Conservation (phyloP, 2,888 invertebrate genomes). For the Campoletis raptor region DNA sequence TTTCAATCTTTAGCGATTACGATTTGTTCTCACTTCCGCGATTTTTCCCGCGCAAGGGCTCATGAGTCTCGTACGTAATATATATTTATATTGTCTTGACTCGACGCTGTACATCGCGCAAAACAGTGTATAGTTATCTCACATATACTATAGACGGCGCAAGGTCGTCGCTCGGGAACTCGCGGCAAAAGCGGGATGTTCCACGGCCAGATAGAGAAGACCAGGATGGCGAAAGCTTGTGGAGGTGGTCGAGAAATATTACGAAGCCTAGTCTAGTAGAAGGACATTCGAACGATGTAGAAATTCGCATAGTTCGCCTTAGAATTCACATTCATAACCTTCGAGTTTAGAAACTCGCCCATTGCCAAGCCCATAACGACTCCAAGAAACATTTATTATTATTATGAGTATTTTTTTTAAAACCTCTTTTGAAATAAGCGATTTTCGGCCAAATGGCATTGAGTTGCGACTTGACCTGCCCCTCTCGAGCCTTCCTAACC, state of each 20-base stretch:
- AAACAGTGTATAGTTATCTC: slow-evolving; percentile 14
- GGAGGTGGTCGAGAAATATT: slow-evolving; percentile 51
- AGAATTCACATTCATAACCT: slow-evolving; percentile 57
- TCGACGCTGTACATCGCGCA: not conserved
- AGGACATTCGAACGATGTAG: slow-evolving; percentile 56
- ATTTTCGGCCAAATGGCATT: slow-evolving; percentile 62
- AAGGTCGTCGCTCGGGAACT: slow-evolving; percentile 68
- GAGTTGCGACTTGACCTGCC: slow-evolving; percentile 67
- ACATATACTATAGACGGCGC: slow-evolving; percentile 25
- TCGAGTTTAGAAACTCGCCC: slow-evolving; percentile 29
- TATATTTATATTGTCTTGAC: slow-evolving; percentile 9
- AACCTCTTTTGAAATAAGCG: slow-evolving; percentile 45
- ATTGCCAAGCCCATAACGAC: slow-evolving; percentile 1
- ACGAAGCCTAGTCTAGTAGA: slow-evolving; percentile 47
- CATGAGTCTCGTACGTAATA: not conserved
- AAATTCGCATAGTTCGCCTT: slow-evolving; percentile 55
- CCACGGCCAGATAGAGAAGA: slow-evolving; percentile 18
- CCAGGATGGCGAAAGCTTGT: slow-evolving; percentile 44
- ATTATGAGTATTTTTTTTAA: slow-evolving; percentile 7
- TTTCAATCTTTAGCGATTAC: slow-evolving; percentile 13
- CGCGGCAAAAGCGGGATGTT: slow-evolving; percentile 56
- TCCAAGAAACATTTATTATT: slow-evolving; percentile 4
- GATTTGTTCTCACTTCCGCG: slow-evolving; percentile 57
- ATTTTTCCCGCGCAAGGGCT: slow-evolving; percentile 59
- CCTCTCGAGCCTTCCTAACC: slow-evolving; percentile 55